A percentile compares a stretch with the other conserved stretches of the same genome.
phyloP scores from a whole-genome alignment of 1,140 invertebrate species.

The Lithobius niger region DNA sequence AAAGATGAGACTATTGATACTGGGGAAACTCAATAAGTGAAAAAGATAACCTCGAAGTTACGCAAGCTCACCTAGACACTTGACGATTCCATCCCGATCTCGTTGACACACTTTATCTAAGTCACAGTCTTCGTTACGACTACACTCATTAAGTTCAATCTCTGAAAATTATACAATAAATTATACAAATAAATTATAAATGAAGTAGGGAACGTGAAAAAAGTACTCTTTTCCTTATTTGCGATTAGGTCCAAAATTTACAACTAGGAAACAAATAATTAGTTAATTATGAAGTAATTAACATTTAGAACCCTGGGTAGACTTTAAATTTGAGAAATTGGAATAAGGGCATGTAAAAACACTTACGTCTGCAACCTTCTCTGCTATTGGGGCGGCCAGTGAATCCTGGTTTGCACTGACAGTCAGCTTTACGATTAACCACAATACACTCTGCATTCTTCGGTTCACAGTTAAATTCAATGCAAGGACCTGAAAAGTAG shows the following conservation, averaged over 20 bases:
- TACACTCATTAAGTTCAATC: constrained; percentile 1
- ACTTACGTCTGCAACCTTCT: constrained; percentile 52
- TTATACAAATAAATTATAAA: too few species aligned
- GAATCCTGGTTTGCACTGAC: constrained; percentile 62
- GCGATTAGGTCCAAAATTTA: background rate
- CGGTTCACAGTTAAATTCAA: constrained; percentile 60
- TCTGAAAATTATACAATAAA: too few species aligned
- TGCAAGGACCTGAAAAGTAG: constrained; percentile 43
- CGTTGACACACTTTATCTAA: background rate
- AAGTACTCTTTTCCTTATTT: too few species aligned
- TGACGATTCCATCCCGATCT: constrained; percentile 3
- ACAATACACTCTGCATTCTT: constrained; percentile 62
- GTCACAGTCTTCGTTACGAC: background rate
- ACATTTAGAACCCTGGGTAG: constrained; percentile 17
- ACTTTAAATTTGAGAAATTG: constrained; percentile 16
- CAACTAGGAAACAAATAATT: background rate
- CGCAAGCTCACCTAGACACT: constrained; percentile 11
- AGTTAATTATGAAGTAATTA: too few species aligned
- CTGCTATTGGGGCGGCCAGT: constrained; percentile 77
- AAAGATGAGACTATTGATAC: too few species aligned
- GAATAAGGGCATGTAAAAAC: constrained; percentile 5
- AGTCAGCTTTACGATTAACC: constrained; percentile 44
- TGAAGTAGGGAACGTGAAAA: background rate
- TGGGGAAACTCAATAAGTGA: too few species aligned
- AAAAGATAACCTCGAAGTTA: too few species aligned